Percentiles rank a stretch among this genome's conserved stretches.
phyloP scores from a whole-genome alignment of 2,113 vertebrate genomes.

The Halcyon malimbica region DNA sequence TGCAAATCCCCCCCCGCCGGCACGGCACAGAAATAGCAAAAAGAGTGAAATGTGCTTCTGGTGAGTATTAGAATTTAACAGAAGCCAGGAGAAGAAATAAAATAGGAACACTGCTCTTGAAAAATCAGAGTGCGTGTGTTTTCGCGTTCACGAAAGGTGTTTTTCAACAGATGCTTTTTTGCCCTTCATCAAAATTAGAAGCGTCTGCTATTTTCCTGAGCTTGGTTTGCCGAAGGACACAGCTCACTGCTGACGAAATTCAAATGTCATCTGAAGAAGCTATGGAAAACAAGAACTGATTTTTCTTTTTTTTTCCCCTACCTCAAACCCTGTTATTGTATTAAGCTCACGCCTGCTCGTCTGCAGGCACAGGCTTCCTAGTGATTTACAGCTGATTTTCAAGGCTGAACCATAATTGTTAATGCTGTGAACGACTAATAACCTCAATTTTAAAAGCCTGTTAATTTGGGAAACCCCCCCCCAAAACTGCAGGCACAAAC shows the following conservation, averaged over 20 bases:
- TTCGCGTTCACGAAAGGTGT: not conserved
- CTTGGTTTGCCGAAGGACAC: not conserved
- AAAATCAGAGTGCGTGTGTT: not conserved
- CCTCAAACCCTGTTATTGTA: not conserved
- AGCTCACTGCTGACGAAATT: constrained; percentile 14
- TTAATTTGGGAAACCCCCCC: constrained; percentile 7
- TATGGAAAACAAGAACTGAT: not conserved
- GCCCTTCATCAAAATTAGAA: not conserved
- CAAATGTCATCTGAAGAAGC: constrained; percentile 6
- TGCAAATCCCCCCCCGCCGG: not conserved
- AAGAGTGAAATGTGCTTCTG: not conserved
- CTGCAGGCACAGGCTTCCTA: not conserved
- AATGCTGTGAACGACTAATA: not conserved
- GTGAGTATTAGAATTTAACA: not conserved
- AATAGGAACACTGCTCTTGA: not conserved
- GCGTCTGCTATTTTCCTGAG: constrained; percentile 4
- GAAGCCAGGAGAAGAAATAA: not conserved
- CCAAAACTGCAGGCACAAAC: not conserved
- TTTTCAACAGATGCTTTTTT: constrained; percentile 12
- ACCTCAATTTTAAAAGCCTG: constrained; percentile 1
- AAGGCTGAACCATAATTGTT: not conserved
- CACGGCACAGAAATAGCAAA: not conserved
- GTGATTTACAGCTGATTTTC: constrained; percentile 1
- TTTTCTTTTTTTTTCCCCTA: not conserved
- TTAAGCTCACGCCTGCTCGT: not conserved